Evolutionary conservation across 2,888 invertebrate genomes (phyloP).

Genomic region (Drosophila nr. fundita): DNA sequence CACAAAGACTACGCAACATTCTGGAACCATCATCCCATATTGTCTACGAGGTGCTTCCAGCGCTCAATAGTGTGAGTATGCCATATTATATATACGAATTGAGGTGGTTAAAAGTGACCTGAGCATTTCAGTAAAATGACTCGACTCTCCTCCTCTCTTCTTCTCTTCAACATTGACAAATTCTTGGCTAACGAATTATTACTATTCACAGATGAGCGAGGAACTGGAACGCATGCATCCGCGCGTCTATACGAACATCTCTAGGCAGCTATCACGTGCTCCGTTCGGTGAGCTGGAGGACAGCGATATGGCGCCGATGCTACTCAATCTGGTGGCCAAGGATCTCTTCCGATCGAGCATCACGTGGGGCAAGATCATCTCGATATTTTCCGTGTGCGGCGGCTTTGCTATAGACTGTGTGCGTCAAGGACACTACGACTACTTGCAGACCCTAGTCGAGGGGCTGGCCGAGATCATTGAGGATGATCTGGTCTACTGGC

Average conservation of each 20-base stretch:
- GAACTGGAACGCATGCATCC: slow-evolving; percentile 93
- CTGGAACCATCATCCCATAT: slow-evolving; percentile 86
- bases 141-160: neutral
- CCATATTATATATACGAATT: neutral
- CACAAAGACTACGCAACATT: slow-evolving; percentile 88
- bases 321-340: slow-evolving; percentile 89
- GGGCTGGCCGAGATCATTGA: slow-evolving; percentile 91
- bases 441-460: slow-evolving; percentile 90
- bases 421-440: slow-evolving; percentile 91
- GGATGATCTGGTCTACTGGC: slow-evolving; percentile 89
- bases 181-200: neutral
- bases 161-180: neutral
- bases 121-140: too few relatives aligned
- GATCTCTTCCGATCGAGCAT: slow-evolving; percentile 89
- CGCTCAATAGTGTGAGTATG: slow-evolving; percentile 86
- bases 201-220: slow-evolving; percentile 86
- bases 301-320: slow-evolving; percentile 85
- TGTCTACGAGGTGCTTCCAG: slow-evolving; percentile 88
- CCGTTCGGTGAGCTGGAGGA: slow-evolving; percentile 87
- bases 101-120: too few relatives aligned
- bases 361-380: slow-evolving; percentile 92
- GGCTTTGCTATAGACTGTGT: slow-evolving; percentile 93
- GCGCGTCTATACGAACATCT: slow-evolving; percentile 90
- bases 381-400: slow-evolving; percentile 93
- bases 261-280: slow-evolving; percentile 89